These are phyloP conservation scores for Germaria angustata DNA, from an alignment of 2,888 invertebrate genomes.

Conservation along the genomic window DNA sequence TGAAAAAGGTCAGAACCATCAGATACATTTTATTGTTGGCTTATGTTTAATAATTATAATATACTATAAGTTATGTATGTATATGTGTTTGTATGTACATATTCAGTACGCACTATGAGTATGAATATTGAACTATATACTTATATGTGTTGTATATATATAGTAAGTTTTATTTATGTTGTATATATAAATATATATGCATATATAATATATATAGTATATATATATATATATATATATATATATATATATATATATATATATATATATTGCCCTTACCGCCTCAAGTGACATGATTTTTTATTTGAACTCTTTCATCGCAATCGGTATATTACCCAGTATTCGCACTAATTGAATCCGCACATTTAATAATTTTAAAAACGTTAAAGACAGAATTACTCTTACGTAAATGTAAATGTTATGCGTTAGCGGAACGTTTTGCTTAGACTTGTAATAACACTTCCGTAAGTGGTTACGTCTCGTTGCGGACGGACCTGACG, in stretches of 20 bases:
- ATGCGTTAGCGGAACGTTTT: no score
- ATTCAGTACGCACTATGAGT: conserved; percentile 15
- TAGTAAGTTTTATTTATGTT: background rate
- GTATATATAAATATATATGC: conserved; percentile 3
- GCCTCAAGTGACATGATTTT: no score
- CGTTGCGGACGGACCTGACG: no score
- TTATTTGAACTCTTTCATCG: no score
- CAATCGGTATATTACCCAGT: no score
- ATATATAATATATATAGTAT: background rate
- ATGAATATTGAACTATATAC: conserved; percentile 29
- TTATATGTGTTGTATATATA: background rate
- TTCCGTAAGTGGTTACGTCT: no score
- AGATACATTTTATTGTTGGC: conserved; percentile 56
- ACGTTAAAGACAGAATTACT: no score
- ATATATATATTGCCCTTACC: no score
- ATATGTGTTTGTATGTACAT: conserved; percentile 21
- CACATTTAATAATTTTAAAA: no score
- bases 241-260: background rate
- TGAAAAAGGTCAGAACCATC: conserved; percentile 54
- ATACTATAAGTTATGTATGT: conserved; percentile 4
- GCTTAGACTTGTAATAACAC: no score
- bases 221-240: conserved; percentile 8
- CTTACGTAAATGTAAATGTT: no score
- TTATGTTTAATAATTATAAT: conserved; percentile 36
- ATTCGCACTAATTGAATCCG: no score